Evolutionary conservation across 2,113 vertebrate species (phyloP).

Genomic region (Petroica traversi): DNA sequence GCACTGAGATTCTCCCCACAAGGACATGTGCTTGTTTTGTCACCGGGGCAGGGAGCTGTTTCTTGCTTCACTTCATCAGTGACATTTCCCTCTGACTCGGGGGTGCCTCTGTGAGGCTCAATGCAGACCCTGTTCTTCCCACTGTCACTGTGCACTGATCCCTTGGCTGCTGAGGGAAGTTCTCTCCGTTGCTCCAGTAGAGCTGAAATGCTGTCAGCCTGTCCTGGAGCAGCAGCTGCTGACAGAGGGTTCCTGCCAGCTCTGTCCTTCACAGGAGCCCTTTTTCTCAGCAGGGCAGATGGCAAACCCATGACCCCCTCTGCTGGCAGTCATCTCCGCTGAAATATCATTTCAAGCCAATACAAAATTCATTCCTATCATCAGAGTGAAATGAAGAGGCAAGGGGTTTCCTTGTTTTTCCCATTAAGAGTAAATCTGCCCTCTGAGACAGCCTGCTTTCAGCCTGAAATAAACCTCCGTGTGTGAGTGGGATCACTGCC

Average conservation of each 20-base stretch:
- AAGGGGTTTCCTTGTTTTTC: neutral
- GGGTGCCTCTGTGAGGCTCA: neutral
- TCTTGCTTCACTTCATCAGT: neutral
- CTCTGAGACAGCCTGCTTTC: neutral
- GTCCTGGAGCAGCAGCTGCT: neutral
- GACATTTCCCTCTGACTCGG: neutral
- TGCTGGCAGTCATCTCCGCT: neutral
- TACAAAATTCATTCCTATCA: neutral
- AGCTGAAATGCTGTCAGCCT: neutral
- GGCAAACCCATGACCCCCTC: constrained; percentile 41
- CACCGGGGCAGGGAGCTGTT: neutral
- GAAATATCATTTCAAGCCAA: neutral
- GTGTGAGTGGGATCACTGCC: neutral
- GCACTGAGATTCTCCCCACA: neutral
- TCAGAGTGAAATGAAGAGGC: constrained; percentile 4
- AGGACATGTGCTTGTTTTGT: rapidly evolving
- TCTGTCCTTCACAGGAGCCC: neutral
- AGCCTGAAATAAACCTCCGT: neutral
- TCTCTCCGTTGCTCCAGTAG: neutral
- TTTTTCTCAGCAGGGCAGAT: neutral
- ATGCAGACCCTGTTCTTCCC: neutral
- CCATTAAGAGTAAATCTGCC: constrained; percentile 24
- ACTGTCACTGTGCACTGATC: neutral
- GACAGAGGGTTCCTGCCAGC: neutral
- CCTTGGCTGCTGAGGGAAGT: neutral